phyloP scores from a whole-genome alignment of 2,888 invertebrate genomes.

The Cancer borealis region DNA sequence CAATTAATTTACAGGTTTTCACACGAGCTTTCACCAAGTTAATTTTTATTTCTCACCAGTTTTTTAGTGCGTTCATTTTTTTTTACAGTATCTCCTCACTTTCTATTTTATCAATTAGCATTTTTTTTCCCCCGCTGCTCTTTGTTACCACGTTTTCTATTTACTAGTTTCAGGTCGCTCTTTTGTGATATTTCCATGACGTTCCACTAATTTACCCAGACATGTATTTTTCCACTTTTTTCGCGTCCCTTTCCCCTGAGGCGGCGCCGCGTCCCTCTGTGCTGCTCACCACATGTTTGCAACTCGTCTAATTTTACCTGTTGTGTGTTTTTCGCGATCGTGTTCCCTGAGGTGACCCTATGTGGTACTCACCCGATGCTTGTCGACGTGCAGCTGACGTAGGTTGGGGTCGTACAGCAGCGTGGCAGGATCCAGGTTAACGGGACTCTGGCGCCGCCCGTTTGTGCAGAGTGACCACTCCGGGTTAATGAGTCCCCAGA shows the following conservation, averaged over 20 bases:
- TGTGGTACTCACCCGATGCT: constrained; percentile 89
- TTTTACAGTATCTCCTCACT: not conserved
- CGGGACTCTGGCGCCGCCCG: constrained; percentile 97
- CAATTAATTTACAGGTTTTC: not conserved
- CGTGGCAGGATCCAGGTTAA: constrained; percentile 96
- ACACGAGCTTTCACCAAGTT: not conserved
- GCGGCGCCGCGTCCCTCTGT: too few species aligned
- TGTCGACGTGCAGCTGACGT: constrained; percentile 93
- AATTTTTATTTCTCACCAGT: not conserved
- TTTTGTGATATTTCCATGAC: not conserved
- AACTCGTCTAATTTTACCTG: not conserved
- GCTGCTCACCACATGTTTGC: too few species aligned
- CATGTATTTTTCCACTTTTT: not conserved
- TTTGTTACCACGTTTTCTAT: not conserved
- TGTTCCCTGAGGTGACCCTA: not conserved
- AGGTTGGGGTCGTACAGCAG: constrained; percentile 97
- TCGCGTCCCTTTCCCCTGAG: not conserved
- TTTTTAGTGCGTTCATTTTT: not conserved
- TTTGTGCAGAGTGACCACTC: constrained; percentile 99
- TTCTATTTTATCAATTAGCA: not conserved
- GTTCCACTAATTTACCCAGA: not conserved
- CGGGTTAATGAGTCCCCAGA: constrained; percentile 83
- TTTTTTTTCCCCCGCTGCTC: not conserved
- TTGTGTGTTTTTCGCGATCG: not conserved
- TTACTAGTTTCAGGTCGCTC: not conserved